phyloP scores from a whole-genome alignment of 2,113 vertebrate species.

The Pionites leucogaster region DNA sequence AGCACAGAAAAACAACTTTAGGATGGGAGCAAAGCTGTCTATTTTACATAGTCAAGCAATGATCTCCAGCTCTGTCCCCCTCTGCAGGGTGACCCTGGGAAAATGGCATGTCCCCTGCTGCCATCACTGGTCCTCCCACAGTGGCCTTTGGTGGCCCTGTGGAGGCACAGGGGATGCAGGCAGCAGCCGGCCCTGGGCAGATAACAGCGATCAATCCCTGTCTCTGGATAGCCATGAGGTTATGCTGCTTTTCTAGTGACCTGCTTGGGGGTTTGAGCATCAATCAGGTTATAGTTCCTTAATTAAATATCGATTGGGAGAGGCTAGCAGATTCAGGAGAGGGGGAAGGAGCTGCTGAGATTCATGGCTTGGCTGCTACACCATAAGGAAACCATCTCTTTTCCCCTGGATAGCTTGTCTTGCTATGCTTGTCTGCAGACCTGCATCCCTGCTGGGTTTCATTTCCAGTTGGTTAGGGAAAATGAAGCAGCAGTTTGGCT shows the following conservation, averaged over 20 bases:
- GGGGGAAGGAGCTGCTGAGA: not conserved
- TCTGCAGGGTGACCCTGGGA: not conserved
- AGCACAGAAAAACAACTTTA: not conserved
- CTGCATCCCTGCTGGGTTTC: not conserved
- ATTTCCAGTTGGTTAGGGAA: not conserved
- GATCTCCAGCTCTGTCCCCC: not conserved
- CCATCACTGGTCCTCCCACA: not conserved
- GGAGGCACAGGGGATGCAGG: not conserved
- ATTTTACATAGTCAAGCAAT: not conserved
- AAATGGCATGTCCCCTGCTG: accelerated
- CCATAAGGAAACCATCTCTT: not conserved
- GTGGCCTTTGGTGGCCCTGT: not conserved
- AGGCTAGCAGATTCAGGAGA: not conserved
- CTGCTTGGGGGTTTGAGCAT: not conserved
- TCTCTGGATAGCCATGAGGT: not conserved
- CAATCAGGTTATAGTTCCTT: conserved; percentile 47
- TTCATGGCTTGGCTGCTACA: accelerated
- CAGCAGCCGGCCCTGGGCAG: not conserved
- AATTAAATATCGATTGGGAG: conserved; percentile 64
- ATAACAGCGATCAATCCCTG: not conserved
- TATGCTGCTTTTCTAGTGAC: not conserved
- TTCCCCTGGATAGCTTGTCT: not conserved
- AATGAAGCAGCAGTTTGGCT: not conserved
- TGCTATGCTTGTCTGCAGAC: accelerated
- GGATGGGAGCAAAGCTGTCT: not conserved